These are phyloP conservation scores for Pteria penguin DNA, from an alignment of 2,888 invertebrate species.

Conservation along the genomic window DNA sequence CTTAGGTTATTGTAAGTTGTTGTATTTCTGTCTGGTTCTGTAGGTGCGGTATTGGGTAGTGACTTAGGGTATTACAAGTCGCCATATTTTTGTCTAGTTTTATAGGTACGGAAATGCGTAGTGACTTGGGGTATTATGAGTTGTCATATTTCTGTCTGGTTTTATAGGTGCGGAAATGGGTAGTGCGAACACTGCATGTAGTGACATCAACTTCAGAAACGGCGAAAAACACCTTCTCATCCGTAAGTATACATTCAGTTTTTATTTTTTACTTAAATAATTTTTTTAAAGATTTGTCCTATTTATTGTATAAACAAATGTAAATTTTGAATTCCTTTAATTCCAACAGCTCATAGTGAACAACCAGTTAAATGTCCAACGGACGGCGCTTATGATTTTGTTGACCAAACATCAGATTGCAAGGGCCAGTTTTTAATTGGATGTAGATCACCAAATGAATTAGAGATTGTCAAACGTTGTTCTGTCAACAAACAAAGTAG, in stretches of 20 bases:
- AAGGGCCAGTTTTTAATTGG: conserved; percentile 67
- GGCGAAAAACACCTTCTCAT: conserved; percentile 61
- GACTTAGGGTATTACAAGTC: background rate
- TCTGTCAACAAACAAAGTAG: conserved; percentile 20
- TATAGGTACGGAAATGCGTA: too few species aligned
- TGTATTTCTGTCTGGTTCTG: too few species aligned
- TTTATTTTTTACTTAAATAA: background rate
- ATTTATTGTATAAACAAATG: background rate
- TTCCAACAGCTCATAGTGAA: conserved; percentile 19
- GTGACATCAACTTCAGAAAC: conserved; percentile 52
- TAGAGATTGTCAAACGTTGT: conserved; percentile 56
- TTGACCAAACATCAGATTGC: conserved; percentile 63
- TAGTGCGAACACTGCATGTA: conserved; percentile 44
- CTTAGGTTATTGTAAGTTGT: background rate
- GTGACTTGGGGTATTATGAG: background rate
- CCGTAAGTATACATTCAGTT: conserved; percentile 58
- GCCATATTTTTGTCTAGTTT: background rate
- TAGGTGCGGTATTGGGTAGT: too few species aligned
- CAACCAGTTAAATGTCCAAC: conserved; percentile 48
- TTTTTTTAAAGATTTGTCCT: background rate
- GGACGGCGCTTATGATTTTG: conserved; percentile 53
- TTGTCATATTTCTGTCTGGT: background rate
- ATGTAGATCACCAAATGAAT: conserved; percentile 55
- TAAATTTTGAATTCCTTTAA: background rate
- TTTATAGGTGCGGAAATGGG: conserved; percentile 46